A percentile compares a stretch with the other conserved stretches of the same genome.
These are phyloP conservation scores for Pycnonotus jocosus DNA, from an alignment of 2,113 vertebrate genomes.

Conservation along the genomic window DNA sequence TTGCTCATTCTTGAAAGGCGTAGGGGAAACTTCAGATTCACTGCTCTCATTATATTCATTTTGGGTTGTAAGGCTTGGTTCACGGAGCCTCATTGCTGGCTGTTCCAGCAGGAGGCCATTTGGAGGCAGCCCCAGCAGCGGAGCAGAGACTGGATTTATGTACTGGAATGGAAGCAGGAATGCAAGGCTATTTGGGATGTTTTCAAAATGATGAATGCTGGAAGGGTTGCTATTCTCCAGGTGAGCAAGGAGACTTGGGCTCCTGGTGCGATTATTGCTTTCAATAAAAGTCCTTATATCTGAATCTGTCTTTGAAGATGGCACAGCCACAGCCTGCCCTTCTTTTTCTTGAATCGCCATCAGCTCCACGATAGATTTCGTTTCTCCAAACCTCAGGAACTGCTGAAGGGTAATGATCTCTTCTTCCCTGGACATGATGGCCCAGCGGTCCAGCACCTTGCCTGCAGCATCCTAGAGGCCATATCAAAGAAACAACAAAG, in stretches of 20 bases:
- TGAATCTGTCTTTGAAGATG: conserved; percentile 95
- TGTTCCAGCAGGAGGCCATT: conserved; percentile 93
- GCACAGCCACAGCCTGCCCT: conserved; percentile 95
- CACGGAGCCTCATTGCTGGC: conserved; percentile 86
- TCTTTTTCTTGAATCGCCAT: conserved; percentile 99
- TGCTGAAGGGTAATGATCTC: conserved; percentile 99
- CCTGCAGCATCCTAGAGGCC: conserved; percentile 95
- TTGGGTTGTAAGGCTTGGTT: conserved; percentile 88
- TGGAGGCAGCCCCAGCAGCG: conserved; percentile 92
- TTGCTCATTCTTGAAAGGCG: conserved; percentile 89
- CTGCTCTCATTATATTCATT: conserved; percentile 93
- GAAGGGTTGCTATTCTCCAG: conserved; percentile 96
- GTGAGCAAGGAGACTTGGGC: conserved; percentile 93
- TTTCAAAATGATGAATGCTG: conserved; percentile 99
- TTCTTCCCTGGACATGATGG: conserved; percentile 99
- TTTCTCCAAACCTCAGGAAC: conserved; percentile 98
- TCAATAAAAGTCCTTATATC: conserved; percentile 99
- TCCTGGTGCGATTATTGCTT: conserved; percentile 97
- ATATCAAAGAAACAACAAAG: conserved; percentile 86
- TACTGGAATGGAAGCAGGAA: conserved; percentile 98
- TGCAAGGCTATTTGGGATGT: conserved; percentile 97
- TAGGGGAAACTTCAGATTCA: conserved; percentile 95
- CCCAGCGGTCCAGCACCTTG: conserved; percentile 99
- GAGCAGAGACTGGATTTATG: conserved; percentile 96
- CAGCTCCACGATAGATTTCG: conserved; percentile 98